Conservation (phyloP, 2,797 vertebrate genomes). For the Lepus townsendii region DNA sequence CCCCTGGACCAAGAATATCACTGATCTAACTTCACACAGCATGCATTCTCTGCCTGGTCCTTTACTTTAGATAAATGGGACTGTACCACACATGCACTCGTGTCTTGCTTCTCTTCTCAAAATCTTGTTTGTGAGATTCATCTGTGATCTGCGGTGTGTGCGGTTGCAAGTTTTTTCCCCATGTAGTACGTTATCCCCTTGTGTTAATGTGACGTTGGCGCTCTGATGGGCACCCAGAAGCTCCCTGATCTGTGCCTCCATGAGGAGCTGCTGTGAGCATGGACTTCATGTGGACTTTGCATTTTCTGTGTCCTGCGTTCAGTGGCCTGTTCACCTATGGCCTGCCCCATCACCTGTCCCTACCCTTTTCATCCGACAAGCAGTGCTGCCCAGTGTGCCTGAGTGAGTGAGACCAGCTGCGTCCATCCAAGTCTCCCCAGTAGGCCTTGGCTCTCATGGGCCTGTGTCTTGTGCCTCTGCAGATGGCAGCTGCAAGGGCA, state of each 20-base stretch:
- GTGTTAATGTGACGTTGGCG: no score
- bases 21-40: no score
- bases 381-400: constrained; percentile 89
- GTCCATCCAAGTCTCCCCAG: rapidly evolving
- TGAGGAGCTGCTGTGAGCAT: neutral
- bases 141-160: no score
- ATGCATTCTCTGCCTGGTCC: no score
- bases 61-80: no score
- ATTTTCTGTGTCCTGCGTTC: constrained; percentile 85
- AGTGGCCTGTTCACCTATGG: constrained; percentile 57
- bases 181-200: no score
- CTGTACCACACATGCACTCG: no score
- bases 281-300: neutral
- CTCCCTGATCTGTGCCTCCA: neutral
- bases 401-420: constrained; percentile 81
- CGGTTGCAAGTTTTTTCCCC: no score
- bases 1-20: no score
- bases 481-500: constrained; percentile 91
- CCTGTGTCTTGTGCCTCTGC: neutral
- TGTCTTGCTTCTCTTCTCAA: no score
- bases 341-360: constrained; percentile 85
- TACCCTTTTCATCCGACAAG: constrained; percentile 92
- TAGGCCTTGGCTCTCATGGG: neutral
- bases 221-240: rapidly evolving
- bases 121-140: no score